Evolutionary conservation across 2,797 vertebrate genomes (phyloP), one percentile per base, ranked within the genome.

Genomic region (Enteromius argenteus): DNA sequence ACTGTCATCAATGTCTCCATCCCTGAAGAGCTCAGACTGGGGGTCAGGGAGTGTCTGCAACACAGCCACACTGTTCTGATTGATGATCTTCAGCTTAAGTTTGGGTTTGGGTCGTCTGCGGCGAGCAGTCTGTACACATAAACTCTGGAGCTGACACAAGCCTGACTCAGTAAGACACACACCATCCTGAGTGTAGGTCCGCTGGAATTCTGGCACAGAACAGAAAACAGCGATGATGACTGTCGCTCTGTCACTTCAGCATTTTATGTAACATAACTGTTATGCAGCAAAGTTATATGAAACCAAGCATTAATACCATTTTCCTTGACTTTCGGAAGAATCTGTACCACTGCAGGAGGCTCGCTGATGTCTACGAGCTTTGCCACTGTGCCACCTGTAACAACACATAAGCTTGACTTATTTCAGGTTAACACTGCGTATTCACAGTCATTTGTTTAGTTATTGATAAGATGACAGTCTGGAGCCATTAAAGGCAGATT

Each of bases 51-150:
- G 96, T 0, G 96, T 97, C 92, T 98, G 98, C 80, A 99, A 96
- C 60, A 99, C 98, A 0, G 98, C 97, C 88, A 99, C 98, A n/a
- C 97, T 98, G 94, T 99, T 99, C 94, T 99, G 98, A 92, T 99
- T 99, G 91, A 99, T 99, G 91, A 99, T 99, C 93, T 97, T 97
- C 91, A 99, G 93, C 89, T 98, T 98, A 84, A 99, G 93, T 94
- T 99, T 99, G 91, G 98, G 98, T 92, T 99, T 99, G 85, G 95
- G 95, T 84, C 97, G 94, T 84, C 97, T 98, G 30, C 96, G 96
- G 21, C 97, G 96, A 0, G 95, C 95, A 9, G 96, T 94, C 46
- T 96, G 95, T 67, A 96, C 95, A 4, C 96, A 96, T 81, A 99
- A 95, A 87, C 96, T 96, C 95, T 99, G 97, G 69, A 99, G 95